Evolutionary conservation across 2,797 vertebrate genomes (phyloP), one percentile per base, ranked within the genome.

Genomic region (Lagocephalus sceleratus): DNA sequence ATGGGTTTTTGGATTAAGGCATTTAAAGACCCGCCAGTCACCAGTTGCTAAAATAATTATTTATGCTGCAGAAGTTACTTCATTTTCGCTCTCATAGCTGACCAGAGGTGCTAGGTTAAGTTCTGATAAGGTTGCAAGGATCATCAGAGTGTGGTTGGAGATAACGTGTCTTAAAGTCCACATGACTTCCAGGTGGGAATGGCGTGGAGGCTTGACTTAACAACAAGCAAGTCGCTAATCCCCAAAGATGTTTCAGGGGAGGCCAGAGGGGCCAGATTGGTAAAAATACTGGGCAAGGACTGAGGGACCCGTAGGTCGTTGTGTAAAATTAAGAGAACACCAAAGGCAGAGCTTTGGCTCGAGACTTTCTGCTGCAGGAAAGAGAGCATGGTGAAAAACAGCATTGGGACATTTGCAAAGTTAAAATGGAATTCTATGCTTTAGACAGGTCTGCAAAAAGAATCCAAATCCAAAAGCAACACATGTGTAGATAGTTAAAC

Each of bases 301-400:
- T 66, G 58, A 60, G 26, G 16, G 66, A 58, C 64, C 79, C 72
- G 51, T 43, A 72, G 84, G 86, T 71, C 69, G 32, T 32, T 62
- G 0, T 75, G 62, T 73, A 66, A 87, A 86, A 82, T 84, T 80
- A 83, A 72, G 79, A 79, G 65, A 66, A 52, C 54, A 76, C 81
- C 73, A 44, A 71, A 52, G 78, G 86, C 59, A 5, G 56, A 44
- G 60, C 67, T 78, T 69, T 60, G 66, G 66, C 73, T 63, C 61
- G 41, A 52, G 63, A 39, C 6, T 49, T 16, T 55, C 47, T 76
- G 75, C 71, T 66, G 3, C 5, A 17, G 47, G 46, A 58, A 59
- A 15, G 4, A 21, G n/a, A 9, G 29, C 29, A 29, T 11, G 5
- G 29, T 29, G 26, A 5, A 29, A 29, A 6, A 6, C 25, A 54